Conservation (phyloP, 2,797 vertebrate genomes). For the Cygnus olor region DNA sequence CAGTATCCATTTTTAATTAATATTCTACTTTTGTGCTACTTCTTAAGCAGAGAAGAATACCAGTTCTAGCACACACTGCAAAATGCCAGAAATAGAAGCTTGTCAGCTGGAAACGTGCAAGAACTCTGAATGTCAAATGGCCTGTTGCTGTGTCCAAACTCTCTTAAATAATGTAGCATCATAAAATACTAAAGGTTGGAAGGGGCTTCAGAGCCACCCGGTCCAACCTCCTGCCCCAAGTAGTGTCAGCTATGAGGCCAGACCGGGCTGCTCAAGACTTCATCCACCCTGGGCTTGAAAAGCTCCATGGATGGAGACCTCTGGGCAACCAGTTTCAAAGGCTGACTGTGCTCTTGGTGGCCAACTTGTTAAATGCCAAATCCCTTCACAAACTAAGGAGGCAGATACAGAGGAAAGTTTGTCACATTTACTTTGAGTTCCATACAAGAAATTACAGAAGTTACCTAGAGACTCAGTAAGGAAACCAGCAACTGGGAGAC, state of each 20-base stretch:
- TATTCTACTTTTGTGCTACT: not conserved
- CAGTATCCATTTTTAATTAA: not conserved
- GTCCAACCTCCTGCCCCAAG: not conserved
- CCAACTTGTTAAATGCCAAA: not conserved
- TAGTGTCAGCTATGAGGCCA: not conserved
- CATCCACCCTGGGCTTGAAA: not conserved
- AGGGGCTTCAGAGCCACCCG: not conserved
- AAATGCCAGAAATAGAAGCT: not conserved
- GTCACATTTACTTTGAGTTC: not conserved
- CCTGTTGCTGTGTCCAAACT: not conserved
- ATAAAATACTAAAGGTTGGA: not conserved
- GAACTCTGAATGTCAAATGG: rapidly evolving
- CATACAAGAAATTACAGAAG: not conserved
- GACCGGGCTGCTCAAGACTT: not conserved
- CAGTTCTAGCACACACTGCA: not conserved
- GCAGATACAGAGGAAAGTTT: not conserved
- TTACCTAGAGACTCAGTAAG: not conserved
- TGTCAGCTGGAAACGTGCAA: not conserved
- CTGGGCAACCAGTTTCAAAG: not conserved
- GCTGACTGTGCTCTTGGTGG: not conserved
- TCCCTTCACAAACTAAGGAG: not conserved
- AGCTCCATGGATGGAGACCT: not conserved
- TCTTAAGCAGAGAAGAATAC: not conserved
- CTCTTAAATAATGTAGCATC: not conserved
- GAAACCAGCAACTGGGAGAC: rapidly evolving